phyloP scores from a whole-genome alignment of 2,113 vertebrate species.

The Triplophysa rosa region DNA sequence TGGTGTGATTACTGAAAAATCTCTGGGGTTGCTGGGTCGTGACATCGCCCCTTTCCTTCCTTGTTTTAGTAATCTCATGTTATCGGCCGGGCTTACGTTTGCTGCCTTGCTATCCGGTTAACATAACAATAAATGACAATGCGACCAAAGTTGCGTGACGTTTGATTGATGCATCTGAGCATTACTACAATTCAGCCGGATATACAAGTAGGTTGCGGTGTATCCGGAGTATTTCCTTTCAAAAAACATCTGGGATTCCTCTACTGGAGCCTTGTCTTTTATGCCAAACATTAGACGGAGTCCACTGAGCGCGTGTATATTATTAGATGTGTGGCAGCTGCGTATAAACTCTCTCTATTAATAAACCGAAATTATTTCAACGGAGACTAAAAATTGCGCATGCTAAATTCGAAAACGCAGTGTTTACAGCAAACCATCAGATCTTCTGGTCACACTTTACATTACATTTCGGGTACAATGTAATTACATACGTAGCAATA shows the following conservation, averaged over 20 bases:
- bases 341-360: constrained; percentile 71
- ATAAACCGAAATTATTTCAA: constrained; percentile 65
- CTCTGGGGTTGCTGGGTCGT: background rate
- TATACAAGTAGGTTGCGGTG: constrained; percentile 32
- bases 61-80: background rate
- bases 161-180: constrained; percentile 39
- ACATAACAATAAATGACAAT: constrained; percentile 18
- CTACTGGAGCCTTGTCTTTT: constrained; percentile 50
- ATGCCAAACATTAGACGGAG: constrained; percentile 52
- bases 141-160: constrained; percentile 26
- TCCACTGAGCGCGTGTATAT: constrained; percentile 55
- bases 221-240: constrained; percentile 45
- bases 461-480: background rate
- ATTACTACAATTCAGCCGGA: constrained; percentile 47
- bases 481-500: background rate
- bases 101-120: constrained; percentile 9
- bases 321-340: constrained; percentile 70
- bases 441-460: constrained; percentile 11
- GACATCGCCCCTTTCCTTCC: constrained; percentile 5
- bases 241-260: constrained; percentile 50
- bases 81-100: background rate
- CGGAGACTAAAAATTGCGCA: constrained; percentile 47
- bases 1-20: background rate
- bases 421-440: background rate
- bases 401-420: background rate